These are phyloP conservation scores for Coelopa frigida DNA, from an alignment of 1,140 invertebrate species.

Conservation along the genomic window DNA sequence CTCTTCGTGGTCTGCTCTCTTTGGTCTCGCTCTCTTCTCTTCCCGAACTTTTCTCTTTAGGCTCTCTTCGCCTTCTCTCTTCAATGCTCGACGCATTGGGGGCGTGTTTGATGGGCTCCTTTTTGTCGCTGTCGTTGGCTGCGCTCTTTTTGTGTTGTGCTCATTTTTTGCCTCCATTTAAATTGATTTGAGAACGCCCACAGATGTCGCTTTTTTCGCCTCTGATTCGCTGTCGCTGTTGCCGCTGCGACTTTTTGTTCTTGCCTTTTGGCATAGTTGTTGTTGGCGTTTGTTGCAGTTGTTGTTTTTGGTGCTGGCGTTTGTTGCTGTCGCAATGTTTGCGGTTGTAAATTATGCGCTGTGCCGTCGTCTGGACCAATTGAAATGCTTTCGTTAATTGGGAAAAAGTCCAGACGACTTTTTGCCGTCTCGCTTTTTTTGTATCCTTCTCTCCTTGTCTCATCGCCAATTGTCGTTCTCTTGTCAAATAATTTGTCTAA, in stretches of 20 bases:
- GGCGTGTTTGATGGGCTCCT: conserved; percentile 8
- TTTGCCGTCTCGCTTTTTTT: too few relatives aligned
- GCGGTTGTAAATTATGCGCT: conserved; percentile 2
- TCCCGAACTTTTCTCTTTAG: not conserved
- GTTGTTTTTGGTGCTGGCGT: too few relatives aligned
- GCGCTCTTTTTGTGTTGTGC: conserved; percentile 3
- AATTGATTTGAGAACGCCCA: conserved; percentile 6
- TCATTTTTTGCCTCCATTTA: conserved; percentile 9
- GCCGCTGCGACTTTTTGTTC: not conserved
- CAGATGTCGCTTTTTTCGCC: too few relatives aligned
- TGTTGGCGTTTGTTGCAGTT: too few relatives aligned
- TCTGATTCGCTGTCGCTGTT: too few relatives aligned
- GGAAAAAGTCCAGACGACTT: conserved; percentile 1
- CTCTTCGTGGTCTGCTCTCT: too few relatives aligned
- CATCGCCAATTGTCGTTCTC: too few relatives aligned
- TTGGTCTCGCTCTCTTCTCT: conserved; percentile 1
- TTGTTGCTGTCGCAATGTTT: too few relatives aligned
- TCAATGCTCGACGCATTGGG: conserved; percentile 2
- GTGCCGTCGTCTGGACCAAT: conserved; percentile 2
- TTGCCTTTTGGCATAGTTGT: not conserved
- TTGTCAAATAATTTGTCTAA: too few relatives aligned
- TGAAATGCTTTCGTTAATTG: conserved; percentile 6
- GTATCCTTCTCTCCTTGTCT: too few relatives aligned
- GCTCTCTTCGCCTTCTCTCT: conserved; percentile 1
- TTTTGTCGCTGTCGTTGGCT: conserved; percentile 7